Base-by-base conservation (phyloP, 2,797 vertebrate genomes). In the Poeciliopsis gracilis region DNA sequence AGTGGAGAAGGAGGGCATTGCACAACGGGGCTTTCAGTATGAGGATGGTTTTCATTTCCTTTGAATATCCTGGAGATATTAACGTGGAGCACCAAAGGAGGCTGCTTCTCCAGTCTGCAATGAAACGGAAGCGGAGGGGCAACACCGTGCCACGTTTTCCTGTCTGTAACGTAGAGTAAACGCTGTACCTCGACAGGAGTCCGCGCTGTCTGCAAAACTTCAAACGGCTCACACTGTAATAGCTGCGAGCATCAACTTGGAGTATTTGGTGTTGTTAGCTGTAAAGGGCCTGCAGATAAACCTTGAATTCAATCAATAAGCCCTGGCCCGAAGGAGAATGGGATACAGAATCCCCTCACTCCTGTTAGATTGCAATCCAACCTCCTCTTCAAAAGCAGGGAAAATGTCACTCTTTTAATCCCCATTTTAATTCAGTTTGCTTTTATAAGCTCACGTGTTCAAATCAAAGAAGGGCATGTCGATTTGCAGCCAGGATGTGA, bases 1-100 rank as follows among this genome's bases (percentile, higher is more conserved):
- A 38, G 33, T 66, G 75, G 79, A 71, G 82, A 78, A 83, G 69
- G 25, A 78, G 75, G 79, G 81, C 73, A 43, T 57, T 18, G n/a
- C 77, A 91, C 85, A 88, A 88, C 77, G 70, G 72, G 0, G 76
- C 84, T 82, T 86, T 85, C 77, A 86, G 79, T 6, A 0, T 82
- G 75, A 16, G 79, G 59, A 82, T 80, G 57, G 79, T 82, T 84
- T 90, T 93, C 1, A 91, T 89, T 91, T 93, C 89, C 84, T 82
- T 55, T 81, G 77, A 91, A 91, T 88, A 90, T 90, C 88, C 80
- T 69, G 45, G 30, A 76, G 87, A 92, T 86, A 91, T 87, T 3
- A 30, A 73, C 76, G 1, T 2, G 61, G 51, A 83, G 79, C 72
- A 72, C 76, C 81, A 36, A 59, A 11, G 46, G n/a, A 76, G 78